Base-by-base conservation (phyloP, 2,888 invertebrate genomes). In the Catonia carolina region DNA sequence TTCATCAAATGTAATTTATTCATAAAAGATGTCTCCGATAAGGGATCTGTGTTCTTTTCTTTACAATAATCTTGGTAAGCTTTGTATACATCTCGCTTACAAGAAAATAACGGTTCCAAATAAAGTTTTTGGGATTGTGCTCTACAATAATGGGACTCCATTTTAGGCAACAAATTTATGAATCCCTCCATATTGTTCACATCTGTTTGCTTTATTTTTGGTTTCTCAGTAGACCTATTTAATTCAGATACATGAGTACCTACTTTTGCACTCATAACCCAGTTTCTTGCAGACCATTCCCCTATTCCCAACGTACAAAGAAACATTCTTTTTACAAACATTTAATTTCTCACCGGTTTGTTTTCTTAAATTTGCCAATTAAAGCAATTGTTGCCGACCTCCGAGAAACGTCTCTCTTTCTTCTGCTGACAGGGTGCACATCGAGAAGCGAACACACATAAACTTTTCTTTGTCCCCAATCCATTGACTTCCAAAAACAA, bases 241-340 rank as follows among this genome's bases (percentile, higher is more conserved):
- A n/a, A n/a, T n/a, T n/a, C n/a, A n/a, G n/a, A n/a, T n/a, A n/a
- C n/a, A n/a, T n/a, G n/a, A n/a, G n/a, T n/a, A n/a, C n/a, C n/a
- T n/a, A n/a, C n/a, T n/a, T n/a, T n/a, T n/a, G n/a, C n/a, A n/a
- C n/a, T n/a, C n/a, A n/a, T n/a, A n/a, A n/a, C n/a, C n/a, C n/a
- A n/a, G n/a, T n/a, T n/a, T n/a, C n/a, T n/a, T n/a, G n/a, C n/a
- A n/a, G n/a, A n/a, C n/a, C n/a, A n/a, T n/a, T n/a, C n/a, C n/a
- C n/a, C n/a, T 14, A 47, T 22, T 10, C 47, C 47, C 18, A 47
- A 47, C 14, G 20, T 47, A 12, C 12, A 12, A 14, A 47, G 47
- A 14, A 47, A 47, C 20, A 47, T 18, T 47, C 14, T 47, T 47
- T 47, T 47, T 10, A 20, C n/a, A n/a, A n/a, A n/a, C n/a, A n/a